phyloP scores from a whole-genome alignment of 2,797 vertebrate genomes.

The Sphaeramia orbicularis region DNA sequence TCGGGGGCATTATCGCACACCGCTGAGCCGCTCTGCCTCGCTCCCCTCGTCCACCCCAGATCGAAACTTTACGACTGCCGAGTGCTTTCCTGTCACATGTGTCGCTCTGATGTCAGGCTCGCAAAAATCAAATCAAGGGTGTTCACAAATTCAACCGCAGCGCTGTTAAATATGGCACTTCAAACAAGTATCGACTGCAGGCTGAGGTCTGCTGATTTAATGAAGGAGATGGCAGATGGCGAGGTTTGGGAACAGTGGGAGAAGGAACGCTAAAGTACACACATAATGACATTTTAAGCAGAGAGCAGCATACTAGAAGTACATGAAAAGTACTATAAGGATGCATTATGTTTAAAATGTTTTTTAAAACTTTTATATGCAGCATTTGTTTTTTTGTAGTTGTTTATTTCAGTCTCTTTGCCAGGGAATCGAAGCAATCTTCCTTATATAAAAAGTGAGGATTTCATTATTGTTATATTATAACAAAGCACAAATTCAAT shows the following conservation, averaged over 20 bases:
- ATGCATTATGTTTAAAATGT: too few species aligned
- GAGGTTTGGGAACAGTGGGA: not conserved
- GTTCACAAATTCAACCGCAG: slow-evolving; percentile 21
- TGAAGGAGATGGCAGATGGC: slow-evolving; percentile 7
- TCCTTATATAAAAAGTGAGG: too few species aligned
- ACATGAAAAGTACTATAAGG: not conserved
- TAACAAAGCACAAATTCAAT: too few species aligned
- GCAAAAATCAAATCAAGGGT: slow-evolving; percentile 29
- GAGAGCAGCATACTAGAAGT: not conserved
- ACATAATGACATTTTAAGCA: slow-evolving; percentile 12
- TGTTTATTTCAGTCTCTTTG: too few species aligned
- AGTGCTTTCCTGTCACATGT: slow-evolving; percentile 66
- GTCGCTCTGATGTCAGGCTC: slow-evolving; percentile 15
- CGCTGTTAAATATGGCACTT: slow-evolving; percentile 8
- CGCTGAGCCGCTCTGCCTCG: slow-evolving; percentile 34
- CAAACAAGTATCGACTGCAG: slow-evolving; percentile 9
- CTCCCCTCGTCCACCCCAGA: slow-evolving; percentile 42
- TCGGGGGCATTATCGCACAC: slow-evolving; percentile 26
- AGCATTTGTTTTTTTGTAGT: too few species aligned
- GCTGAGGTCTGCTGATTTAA: slow-evolving; percentile 5
- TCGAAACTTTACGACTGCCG: slow-evolving; percentile 26
- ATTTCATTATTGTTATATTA: too few species aligned
- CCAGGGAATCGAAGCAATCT: too few species aligned
- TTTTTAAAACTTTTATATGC: too few species aligned
- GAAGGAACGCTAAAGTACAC: slow-evolving; percentile 6